These are phyloP conservation scores for Drosophila merina DNA, from an alignment of 2,888 invertebrate species.

Conservation along the genomic window DNA sequence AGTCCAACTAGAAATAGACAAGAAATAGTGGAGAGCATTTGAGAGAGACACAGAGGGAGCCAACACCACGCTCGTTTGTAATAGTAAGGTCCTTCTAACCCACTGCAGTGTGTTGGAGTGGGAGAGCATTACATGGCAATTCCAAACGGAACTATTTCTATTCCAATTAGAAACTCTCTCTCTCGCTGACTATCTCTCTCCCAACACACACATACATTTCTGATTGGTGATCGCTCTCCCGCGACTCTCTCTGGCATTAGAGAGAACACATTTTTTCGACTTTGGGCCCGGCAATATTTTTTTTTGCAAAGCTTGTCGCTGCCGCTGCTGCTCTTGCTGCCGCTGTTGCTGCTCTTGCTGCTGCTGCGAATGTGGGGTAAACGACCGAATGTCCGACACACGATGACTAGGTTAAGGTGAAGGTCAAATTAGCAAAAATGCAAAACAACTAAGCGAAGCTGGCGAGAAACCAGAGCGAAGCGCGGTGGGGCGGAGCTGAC, in stretches of 20 bases:
- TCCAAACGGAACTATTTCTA: conserved; percentile 4
- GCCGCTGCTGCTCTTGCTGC: not conserved
- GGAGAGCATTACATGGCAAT: conserved; percentile 5
- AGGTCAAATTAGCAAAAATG: conserved; percentile 82
- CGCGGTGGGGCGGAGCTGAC: conserved; percentile 43
- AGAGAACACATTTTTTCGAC: conserved; percentile 3
- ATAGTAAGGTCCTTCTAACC: no score
- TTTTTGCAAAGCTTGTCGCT: not conserved
- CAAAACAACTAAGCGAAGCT: conserved; percentile 45
- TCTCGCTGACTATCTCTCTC: no score
- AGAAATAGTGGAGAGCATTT: conserved; percentile 6
- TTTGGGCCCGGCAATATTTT: not conserved
- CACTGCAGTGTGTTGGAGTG: not conserved
- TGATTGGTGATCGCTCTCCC: not conserved
- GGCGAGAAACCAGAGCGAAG: conserved; percentile 16
- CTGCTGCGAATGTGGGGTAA: conserved; percentile 72
- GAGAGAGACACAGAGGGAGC: no score
- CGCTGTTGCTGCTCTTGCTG: conserved; percentile 4
- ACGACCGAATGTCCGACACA: conserved; percentile 84
- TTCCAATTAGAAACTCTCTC: not conserved
- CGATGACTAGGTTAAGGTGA: conserved; percentile 85
- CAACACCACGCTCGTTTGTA: no score
- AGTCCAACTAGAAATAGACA: not conserved
- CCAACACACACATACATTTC: not conserved
- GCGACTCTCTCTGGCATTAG: not conserved